Conservation (phyloP, 2,888 invertebrate species). For the Philhelius pedissequus region DNA sequence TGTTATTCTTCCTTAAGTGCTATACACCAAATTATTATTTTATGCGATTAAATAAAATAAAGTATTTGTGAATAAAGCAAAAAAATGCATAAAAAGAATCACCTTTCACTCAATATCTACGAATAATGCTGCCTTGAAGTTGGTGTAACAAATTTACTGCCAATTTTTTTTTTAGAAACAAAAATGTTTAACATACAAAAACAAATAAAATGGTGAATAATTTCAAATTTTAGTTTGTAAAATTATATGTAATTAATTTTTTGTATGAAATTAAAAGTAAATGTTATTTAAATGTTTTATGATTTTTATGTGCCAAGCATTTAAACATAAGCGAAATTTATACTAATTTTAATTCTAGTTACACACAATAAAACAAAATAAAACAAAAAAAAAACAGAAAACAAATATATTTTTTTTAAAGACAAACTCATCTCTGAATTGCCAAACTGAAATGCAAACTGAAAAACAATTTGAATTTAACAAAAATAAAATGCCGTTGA, state of each 20-base stretch:
- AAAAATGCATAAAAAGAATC: background rate
- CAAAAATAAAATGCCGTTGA: too few relatives aligned
- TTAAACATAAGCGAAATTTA: slow-evolving; percentile 22
- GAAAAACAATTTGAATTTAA: too few relatives aligned
- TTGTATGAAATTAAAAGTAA: slow-evolving; percentile 56
- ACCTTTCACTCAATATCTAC: background rate
- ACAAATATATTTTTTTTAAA: background rate
- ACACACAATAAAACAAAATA: slow-evolving; percentile 49
- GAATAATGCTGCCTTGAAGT: slow-evolving; percentile 29
- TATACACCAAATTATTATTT: slow-evolving; percentile 60
- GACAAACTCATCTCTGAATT: background rate
- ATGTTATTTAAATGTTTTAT: slow-evolving; percentile 41
- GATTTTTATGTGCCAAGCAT: slow-evolving; percentile 49
- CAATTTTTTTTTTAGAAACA: slow-evolving; percentile 15
- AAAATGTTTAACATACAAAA: background rate
- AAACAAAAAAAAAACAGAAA: slow-evolving; percentile 22
- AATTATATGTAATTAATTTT: slow-evolving; percentile 59
- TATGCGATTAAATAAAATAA: background rate
- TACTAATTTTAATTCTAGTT: slow-evolving; percentile 56
- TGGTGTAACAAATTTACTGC: slow-evolving; percentile 59
- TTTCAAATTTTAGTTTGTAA: slow-evolving; percentile 47
- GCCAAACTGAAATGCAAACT: too few relatives aligned
- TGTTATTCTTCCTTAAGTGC: slow-evolving; percentile 66
- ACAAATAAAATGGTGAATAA: slow-evolving; percentile 49
- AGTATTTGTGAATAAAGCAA: background rate